Evolutionary conservation across 2,888 invertebrate genomes (phyloP), one percentile per base, ranked within the genome.

Genomic region (Adelognathus sp.): DNA sequence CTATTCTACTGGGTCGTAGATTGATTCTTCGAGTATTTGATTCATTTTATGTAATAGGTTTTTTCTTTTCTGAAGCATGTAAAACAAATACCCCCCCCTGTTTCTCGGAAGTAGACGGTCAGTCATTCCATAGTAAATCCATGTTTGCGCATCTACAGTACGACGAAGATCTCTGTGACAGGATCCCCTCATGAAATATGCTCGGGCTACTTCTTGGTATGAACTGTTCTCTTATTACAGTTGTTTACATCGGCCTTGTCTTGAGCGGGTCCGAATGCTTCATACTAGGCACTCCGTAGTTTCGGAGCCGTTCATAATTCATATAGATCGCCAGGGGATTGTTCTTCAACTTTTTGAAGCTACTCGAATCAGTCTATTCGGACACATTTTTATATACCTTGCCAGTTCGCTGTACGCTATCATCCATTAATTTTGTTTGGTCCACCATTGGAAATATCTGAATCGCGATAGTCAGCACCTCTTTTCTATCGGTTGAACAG

Each of bases 191-290:
- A 31, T 24, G 50, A 33, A 58, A 60, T 61, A 21, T 33, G 9
- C 69, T 67, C 27, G 21, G 85, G 87, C 88, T 83, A 89, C 89
- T 88, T 90, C 88, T 85, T 89, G 76, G 56, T 29, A 50, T 69
- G 39, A 74, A 86, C 81, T 89, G 86, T 58, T 87, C 84, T 86
- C 89, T 89, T 88, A 87, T 82, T 89, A 85, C 87, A 70, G 82
- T 84, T 89, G 89, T 90, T 89, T 89, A 89, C 88, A 80, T 82
- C 84, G 83, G 83, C 87, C 86, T 85, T 85, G 86, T 86, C 87
- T 86, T 84, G 85, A 86, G 87, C 85, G 85, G 81, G 83, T 85
- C 84, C 69, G 79, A 83, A 83, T 82, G 79, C 81, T 78, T 74
- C 70, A 60, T 76, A 50, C 63, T 16, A 18, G 39, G 58, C 52